Evolutionary conservation across 2,797 vertebrate genomes (phyloP).

Genomic region (Acrocephalus scirpaceus): DNA sequence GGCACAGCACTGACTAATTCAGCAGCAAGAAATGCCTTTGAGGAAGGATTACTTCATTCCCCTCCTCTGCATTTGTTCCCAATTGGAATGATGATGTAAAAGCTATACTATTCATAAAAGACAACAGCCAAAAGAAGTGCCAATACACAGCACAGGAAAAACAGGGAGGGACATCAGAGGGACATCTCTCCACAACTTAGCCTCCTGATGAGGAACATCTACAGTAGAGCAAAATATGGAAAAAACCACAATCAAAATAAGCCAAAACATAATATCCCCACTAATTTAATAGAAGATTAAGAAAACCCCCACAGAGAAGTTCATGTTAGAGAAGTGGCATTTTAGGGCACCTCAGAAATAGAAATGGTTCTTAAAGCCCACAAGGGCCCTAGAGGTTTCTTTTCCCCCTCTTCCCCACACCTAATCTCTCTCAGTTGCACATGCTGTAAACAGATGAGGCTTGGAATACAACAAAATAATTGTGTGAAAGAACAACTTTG

Average conservation of each 20-base stretch:
- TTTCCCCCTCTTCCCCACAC: background rate
- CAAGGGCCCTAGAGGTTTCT: background rate
- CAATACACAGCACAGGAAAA: background rate
- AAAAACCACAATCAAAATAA: background rate
- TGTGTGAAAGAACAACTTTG: background rate
- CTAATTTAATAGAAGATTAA: background rate
- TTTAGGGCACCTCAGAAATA: background rate
- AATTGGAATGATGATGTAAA: background rate
- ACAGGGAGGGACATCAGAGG: background rate
- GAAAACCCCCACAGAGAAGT: background rate
- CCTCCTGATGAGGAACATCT: background rate
- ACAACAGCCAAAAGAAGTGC: background rate
- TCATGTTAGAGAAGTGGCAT: background rate
- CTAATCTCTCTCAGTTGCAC: conserved; percentile 1
- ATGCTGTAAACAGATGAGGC: background rate
- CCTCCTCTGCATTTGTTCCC: background rate
- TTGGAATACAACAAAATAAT: background rate
- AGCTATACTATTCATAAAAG: background rate
- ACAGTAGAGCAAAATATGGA: background rate
- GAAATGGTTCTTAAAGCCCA: background rate
- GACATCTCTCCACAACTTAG: background rate
- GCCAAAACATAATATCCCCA: background rate
- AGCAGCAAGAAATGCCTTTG: background rate
- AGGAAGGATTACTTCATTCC: background rate
- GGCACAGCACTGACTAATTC: background rate